phyloP scores from a whole-genome alignment of 2,113 vertebrate species.

The Serilophus lunatus region DNA sequence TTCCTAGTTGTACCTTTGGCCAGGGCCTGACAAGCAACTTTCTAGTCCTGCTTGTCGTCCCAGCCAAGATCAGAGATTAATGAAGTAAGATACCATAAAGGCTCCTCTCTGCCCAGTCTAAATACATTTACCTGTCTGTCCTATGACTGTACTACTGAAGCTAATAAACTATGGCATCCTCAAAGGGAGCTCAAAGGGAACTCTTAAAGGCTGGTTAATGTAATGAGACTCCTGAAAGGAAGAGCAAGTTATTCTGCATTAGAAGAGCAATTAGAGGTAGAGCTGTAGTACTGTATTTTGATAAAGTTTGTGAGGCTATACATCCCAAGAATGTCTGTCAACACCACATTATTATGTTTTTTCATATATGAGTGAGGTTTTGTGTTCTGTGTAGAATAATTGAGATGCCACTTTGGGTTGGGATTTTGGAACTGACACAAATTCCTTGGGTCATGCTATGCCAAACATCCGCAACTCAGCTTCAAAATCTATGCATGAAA shows the following conservation, averaged over 20 bases:
- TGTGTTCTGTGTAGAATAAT: neutral
- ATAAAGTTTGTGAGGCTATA: neutral
- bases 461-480: accelerated
- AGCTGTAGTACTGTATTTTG: neutral
- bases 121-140: neutral
- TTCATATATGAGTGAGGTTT: neutral
- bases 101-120: neutral
- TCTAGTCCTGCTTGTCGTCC: neutral
- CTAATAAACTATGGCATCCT: neutral
- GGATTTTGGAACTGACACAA: neutral
- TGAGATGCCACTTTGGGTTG: neutral
- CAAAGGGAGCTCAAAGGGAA: neutral
- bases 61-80: neutral
- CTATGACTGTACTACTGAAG: neutral
- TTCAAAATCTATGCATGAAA: neutral
- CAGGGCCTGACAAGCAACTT: neutral
- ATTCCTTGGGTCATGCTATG: neutral
- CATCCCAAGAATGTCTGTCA: neutral
- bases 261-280: neutral
- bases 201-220: neutral
- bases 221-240: neutral
- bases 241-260: neutral
- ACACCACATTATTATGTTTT: neutral
- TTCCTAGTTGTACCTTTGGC: neutral
- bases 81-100: neutral